Base-by-base conservation (phyloP, 2,797 vertebrate species). In the Lophius americanus region DNA sequence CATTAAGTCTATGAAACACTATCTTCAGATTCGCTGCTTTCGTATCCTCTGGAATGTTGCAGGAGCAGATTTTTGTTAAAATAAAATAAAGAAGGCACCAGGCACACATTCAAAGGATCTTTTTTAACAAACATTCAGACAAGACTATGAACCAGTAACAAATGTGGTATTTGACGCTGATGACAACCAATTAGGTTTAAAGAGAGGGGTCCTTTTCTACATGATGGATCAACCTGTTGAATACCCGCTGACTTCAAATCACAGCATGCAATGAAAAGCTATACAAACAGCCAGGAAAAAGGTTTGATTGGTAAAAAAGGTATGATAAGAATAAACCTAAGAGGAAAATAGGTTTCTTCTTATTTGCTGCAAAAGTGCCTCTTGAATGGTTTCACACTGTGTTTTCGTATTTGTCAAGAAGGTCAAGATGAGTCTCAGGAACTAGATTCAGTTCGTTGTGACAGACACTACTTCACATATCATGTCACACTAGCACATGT, bases 171-270 rank as follows among this genome's bases (percentile, higher is more conserved):
- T 65, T 46, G n/a, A 39, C 46, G 14, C 57, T 51, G 14, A 49
- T 55, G 46, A 44, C n/a, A 52, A 59, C 39, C 47, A 60, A 60
- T 73, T 75, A 49, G n/a, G 36, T 56, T 9, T 61, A 49, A 77
- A 50, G 41, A 59, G 39, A 67, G 43, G 35, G 52, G 10, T 54
- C 13, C 37, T 49, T 61, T 63, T 44, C 6, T 60, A 39, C 41
- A 2, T 11, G 14, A 60, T 63, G 37, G 59, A 61, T 66, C 52
- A 11, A 46, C 43, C 36, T 10, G 35, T 13, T 38, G 37, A 57
- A 53, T 11, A 4, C 11, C 11, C 43, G 33, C 44, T 64, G 42
- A 68, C 55, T 46, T 71, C 11, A 64, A 59, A 59, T 52, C 39
- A 64, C 55, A 52, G 35, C 41, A 51, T 35, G 13, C n/a, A 36